Percentiles rank a stretch among this genome's conserved stretches.
Conservation (phyloP, 2,888 invertebrate genomes). For the Subacronicta megacephala region DNA sequence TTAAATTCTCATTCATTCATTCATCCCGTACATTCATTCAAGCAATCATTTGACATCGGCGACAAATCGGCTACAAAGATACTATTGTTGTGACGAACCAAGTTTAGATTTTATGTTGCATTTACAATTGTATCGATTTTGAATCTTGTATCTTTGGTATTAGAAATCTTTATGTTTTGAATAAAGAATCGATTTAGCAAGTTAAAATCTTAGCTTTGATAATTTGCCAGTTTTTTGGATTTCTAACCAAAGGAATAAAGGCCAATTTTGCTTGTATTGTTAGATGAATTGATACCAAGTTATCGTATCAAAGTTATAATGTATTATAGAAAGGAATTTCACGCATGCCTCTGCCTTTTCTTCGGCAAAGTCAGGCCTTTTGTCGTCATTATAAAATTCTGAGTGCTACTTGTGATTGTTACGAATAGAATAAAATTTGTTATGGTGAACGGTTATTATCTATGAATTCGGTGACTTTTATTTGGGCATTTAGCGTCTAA, state of each 20-base stretch:
- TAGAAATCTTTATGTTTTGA: conserved; percentile 7
- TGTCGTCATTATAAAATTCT: conserved; percentile 66
- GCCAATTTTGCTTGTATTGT: conserved; percentile 49
- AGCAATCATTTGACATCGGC: conserved; percentile 79
- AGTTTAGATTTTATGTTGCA: conserved; percentile 21
- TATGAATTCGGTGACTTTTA: conserved; percentile 64
- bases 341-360: conserved; percentile 79
- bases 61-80: conserved; percentile 80
- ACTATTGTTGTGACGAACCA: conserved; percentile 54
- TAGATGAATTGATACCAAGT: conserved; percentile 71
- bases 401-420: conserved; percentile 77
- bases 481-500: conserved; percentile 63
- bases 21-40: conserved; percentile 70
- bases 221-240: neutral
- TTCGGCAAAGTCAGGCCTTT: conserved; percentile 71
- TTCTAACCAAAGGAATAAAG: conserved; percentile 10
- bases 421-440: conserved; percentile 75
- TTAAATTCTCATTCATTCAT: conserved; percentile 65
- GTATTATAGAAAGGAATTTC: conserved; percentile 78
- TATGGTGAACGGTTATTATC: conserved; percentile 77
- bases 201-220: conserved; percentile 1
- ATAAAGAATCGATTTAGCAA: conserved; percentile 13
- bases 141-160: conserved; percentile 23
- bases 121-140: conserved; percentile 25
- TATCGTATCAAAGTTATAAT: conserved; percentile 79